These are phyloP conservation scores for Seira ritae DNA, from an alignment of 2,888 invertebrate species.

Conservation along the genomic window DNA sequence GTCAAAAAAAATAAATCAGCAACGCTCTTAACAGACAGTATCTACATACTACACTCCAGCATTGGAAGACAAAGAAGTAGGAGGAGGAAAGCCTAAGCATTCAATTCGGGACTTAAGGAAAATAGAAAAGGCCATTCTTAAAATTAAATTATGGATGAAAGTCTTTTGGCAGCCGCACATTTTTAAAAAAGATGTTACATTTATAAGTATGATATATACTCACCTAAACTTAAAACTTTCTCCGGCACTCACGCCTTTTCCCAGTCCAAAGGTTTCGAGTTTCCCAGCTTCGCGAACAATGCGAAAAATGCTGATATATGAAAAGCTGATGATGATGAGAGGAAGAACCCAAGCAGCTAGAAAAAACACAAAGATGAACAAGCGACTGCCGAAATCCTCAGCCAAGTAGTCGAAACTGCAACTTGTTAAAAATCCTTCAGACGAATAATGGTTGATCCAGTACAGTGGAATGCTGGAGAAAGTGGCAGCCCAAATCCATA, in stretches of 20 bases:
- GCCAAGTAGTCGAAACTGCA: constrained; percentile 92
- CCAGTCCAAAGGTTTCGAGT: constrained; percentile 73
- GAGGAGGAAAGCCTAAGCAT: too few species aligned
- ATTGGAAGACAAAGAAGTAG: too few species aligned
- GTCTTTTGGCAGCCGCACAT: too few species aligned
- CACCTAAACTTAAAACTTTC: constrained; percentile 37
- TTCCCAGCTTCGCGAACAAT: constrained; percentile 80
- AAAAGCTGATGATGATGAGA: constrained; percentile 82
- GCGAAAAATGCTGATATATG: constrained; percentile 84
- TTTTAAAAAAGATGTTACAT: too few species aligned
- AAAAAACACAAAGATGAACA: constrained; percentile 86
- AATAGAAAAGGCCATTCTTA: too few species aligned
- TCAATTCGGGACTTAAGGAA: too few species aligned
- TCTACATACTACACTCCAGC: too few species aligned
- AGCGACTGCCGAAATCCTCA: constrained; percentile 78
- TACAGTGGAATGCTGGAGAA: constrained; percentile 85
- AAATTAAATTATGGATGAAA: too few species aligned
- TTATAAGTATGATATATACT: too few species aligned
- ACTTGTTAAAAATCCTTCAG: constrained; percentile 89
- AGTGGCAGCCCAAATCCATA: constrained; percentile 85
- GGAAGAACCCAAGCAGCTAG: constrained; percentile 87
- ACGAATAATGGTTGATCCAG: constrained; percentile 86
- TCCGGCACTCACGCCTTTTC: constrained; percentile 22
- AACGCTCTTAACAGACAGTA: too few species aligned
- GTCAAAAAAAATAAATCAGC: too few species aligned